These are phyloP conservation scores for Tolmerus cingulatus DNA, from an alignment of 2,888 invertebrate species.

Conservation along the genomic window DNA sequence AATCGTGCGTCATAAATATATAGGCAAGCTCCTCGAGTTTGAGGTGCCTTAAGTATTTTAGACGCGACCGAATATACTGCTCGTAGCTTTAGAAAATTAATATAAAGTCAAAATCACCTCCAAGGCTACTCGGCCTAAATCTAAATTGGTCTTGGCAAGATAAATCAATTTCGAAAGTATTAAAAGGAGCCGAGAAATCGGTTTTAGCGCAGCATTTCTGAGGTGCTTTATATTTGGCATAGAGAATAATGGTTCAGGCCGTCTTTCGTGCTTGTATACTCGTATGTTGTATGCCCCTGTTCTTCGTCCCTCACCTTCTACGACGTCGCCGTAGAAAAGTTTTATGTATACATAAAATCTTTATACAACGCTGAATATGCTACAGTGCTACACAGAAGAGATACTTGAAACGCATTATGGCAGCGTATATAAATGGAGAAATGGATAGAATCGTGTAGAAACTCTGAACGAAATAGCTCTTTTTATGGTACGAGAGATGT, in stretches of 20 bases:
- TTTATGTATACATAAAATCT: background rate
- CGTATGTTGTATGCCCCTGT: conserved; percentile 3
- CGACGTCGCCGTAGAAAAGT: background rate
- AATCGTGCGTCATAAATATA: conserved; percentile 30
- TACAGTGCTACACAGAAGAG: background rate
- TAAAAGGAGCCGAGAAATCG: conserved; percentile 14
- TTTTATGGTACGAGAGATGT: conserved; percentile 18
- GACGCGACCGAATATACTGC: background rate
- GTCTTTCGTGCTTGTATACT: background rate
- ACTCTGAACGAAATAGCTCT: conserved; percentile 10
- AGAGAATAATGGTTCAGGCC: conserved; percentile 22
- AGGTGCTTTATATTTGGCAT: conserved; percentile 24
- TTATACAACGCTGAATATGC: background rate
- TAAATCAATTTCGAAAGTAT: conserved; percentile 9
- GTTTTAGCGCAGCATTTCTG: background rate
- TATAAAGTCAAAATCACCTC: background rate
- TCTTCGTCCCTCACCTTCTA: background rate
- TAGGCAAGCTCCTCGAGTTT: background rate
- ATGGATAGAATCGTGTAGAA: conserved; percentile 27
- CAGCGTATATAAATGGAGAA: conserved; percentile 24
- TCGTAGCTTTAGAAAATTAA: background rate
- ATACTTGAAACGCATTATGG: conserved; percentile 23
- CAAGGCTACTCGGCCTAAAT: conserved; percentile 3
- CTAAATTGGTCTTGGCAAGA: conserved; percentile 35
- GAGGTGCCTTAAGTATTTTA: background rate